Base-by-base conservation (phyloP, 2,113 vertebrate species). In the Clupea harengus region DNA sequence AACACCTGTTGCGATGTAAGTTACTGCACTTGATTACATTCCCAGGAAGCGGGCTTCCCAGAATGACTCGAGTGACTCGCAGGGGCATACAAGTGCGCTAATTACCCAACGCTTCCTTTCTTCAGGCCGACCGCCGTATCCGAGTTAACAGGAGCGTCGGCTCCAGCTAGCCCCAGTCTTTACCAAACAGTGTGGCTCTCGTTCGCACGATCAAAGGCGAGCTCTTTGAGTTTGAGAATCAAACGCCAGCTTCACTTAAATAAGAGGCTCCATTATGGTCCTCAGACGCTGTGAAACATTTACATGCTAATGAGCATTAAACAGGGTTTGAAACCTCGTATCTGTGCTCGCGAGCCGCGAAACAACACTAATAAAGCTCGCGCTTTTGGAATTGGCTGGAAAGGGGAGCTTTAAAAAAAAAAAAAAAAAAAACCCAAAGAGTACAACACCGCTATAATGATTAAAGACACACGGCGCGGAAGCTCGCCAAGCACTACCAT, bases 201-300 rank as follows among this genome's bases (percentile, higher is more conserved):
- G 11, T 32, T 3, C 8, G 25, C 64, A 13, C 10, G 64, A 72
- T 72, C 28, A 72, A 32, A 72, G 64, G 64, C 25, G 28, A 72
- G 64, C 64, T 72, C 64, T 72, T 72, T 72, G 64, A 72, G 28
- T 72, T 72, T 32, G 64, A 72, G 64, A 72, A 72, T 72, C 64
- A 72, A 72, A 72, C 64, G 25, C n/a, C 64, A 72, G 64, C 64
- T 72, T 15, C 64, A 9, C 25, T 72, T 72, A 72, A 72, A 15
- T 72, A 72, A 72, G 64, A 28, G 64, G n/a, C 64, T 72, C 64
- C 25, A 72, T 72, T 72, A 72, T 9, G 25, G 25, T n/a, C 64
- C n/a, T 3, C 25, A 3, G 25, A 15, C 54, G 64, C n/a, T 32
- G 64, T 72, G 28, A 72, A 72, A 72, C 64, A 72, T 32, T 72